Percentiles rank a stretch among this genome's conserved stretches.
phyloP scores from a whole-genome alignment of 1,140 invertebrate genomes.

The Megalopta genalis region DNA sequence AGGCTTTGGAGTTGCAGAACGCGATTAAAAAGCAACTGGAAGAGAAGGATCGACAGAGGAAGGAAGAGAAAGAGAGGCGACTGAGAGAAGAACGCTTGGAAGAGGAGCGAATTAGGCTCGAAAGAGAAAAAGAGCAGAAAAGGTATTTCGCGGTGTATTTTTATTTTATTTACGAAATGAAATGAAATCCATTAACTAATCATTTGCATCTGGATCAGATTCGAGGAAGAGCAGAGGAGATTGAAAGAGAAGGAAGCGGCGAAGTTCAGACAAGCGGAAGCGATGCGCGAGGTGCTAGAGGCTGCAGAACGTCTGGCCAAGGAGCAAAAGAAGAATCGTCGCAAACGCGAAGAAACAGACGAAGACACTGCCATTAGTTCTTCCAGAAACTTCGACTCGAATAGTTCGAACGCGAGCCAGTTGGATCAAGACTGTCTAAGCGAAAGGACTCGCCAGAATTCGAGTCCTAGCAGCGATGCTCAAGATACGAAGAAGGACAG shows the following conservation, averaged over 20 bases:
- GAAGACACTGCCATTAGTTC: conserved; percentile 4
- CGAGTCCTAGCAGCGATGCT: not conserved
- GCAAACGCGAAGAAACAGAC: conserved; percentile 79
- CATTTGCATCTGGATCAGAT: conserved; percentile 50
- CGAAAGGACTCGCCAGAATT: not conserved
- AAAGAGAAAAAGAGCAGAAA: conserved; percentile 84
- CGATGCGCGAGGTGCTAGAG: conserved; percentile 78
- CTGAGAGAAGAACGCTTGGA: conserved; percentile 84
- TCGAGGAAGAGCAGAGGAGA: conserved; percentile 76
- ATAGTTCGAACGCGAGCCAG: not conserved
- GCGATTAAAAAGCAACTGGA: conserved; percentile 87
- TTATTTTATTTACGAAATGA: not conserved
- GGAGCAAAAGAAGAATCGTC: conserved; percentile 83
- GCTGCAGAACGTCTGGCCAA: conserved; percentile 81
- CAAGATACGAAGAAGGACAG: not conserved
- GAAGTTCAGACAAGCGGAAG: conserved; percentile 68
- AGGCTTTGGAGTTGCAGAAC: conserved; percentile 86
- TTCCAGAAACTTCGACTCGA: conserved; percentile 11
- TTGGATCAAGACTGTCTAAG: not conserved
- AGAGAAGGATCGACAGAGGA: conserved; percentile 83
- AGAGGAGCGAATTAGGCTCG: conserved; percentile 84
- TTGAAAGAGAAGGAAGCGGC: conserved; percentile 75
- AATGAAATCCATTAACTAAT: not conserved
- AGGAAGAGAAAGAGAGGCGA: conserved; percentile 83
- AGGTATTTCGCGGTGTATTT: conserved; percentile 60